These are phyloP conservation scores for Mimas tiliae DNA, from an alignment of 2,888 invertebrate genomes.

Conservation along the genomic window DNA sequence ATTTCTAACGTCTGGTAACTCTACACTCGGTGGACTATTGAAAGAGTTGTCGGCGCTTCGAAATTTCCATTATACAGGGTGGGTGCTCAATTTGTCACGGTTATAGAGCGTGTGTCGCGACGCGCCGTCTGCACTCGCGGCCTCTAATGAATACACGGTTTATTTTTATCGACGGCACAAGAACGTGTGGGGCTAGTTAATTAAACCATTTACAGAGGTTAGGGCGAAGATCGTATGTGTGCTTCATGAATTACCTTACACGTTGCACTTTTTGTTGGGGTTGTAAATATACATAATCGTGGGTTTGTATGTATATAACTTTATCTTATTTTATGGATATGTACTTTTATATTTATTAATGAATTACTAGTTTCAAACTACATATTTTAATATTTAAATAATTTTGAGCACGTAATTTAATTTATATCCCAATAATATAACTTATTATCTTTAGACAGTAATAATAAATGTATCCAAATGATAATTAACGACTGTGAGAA, in stretches of 20 bases:
- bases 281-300: not conserved
- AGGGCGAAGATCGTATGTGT: conserved; percentile 62
- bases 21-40: conserved; percentile 54
- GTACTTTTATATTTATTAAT: not conserved
- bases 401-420: no score
- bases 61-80: conserved; percentile 45
- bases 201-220: conserved; percentile 70
- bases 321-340: no score
- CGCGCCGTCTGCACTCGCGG: conserved; percentile 65
- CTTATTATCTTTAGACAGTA: no score
- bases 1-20: no score
- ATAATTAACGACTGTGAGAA: not conserved
- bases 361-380: no score
- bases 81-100: conserved; percentile 63
- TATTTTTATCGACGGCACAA: conserved; percentile 62
- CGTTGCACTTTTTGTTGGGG: not conserved
- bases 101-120: conserved; percentile 49
- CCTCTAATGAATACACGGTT: conserved; percentile 58
- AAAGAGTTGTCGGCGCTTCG: conserved; percentile 44
- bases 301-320: not conserved
- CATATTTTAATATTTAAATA: no score
- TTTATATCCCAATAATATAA: no score
- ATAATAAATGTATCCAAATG: not conserved
- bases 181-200: conserved; percentile 50
- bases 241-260: not conserved